These are phyloP conservation scores for Disparrhopalites patrizii DNA, from an alignment of 2,888 invertebrate species.

Conservation along the genomic window DNA sequence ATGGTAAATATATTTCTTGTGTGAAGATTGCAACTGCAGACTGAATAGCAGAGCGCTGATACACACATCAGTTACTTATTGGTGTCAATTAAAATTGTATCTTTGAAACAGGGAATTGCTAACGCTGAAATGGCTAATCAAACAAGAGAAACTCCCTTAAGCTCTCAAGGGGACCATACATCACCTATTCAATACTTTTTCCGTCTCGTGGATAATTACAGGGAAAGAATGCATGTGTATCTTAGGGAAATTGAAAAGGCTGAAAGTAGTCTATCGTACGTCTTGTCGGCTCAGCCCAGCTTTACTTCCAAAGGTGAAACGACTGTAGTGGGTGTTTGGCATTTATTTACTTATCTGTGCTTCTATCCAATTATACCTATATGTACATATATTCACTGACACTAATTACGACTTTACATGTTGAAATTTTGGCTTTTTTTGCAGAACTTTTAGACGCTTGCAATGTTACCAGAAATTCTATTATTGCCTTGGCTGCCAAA, in stretches of 20 bases:
- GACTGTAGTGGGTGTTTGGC: too few relatives aligned
- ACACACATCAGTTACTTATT: not conserved
- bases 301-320: constrained; percentile 24
- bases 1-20: constrained; percentile 7
- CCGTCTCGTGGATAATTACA: constrained; percentile 11
- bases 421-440: not conserved
- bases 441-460: constrained; percentile 28
- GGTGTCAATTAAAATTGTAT: not conserved
- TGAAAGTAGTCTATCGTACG: constrained; percentile 19
- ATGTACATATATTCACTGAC: too few relatives aligned
- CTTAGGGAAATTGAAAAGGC: constrained; percentile 25
- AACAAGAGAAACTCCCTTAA: constrained; percentile 25
- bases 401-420: not conserved
- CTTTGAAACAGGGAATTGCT: constrained; percentile 14
- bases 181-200: constrained; percentile 21
- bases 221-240: constrained; percentile 16
- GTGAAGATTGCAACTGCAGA: too few relatives aligned
- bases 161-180: constrained; percentile 21
- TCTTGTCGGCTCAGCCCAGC: constrained; percentile 16
- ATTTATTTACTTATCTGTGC: not conserved
- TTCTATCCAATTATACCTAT: not conserved
- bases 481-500: constrained; percentile 27
- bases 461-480: constrained; percentile 25
- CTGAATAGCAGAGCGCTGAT: too few relatives aligned
- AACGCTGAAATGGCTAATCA: constrained; percentile 30